Conservation (phyloP, 2,113 vertebrate species). For the Zootoca vivipara region DNA sequence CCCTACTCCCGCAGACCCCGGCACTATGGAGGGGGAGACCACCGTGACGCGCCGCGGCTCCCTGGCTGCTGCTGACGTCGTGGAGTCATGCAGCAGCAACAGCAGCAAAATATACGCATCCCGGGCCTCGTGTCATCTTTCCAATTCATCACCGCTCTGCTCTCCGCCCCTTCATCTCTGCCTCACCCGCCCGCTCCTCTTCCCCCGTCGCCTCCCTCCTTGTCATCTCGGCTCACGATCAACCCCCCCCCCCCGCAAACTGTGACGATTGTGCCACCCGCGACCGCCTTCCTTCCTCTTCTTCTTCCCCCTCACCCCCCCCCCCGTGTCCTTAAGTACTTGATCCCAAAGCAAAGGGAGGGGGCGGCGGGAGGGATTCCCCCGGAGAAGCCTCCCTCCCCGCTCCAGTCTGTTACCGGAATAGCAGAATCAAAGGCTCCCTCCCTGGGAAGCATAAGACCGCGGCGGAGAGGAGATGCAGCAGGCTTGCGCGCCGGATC, state of each 20-base stretch:
- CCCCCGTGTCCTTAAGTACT: not conserved
- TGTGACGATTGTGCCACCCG: not conserved
- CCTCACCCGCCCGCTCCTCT: not conserved
- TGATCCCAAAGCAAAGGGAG: not conserved
- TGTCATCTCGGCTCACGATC: fast-evolving
- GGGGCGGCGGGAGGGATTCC: slow-evolving; percentile 65
- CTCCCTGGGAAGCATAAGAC: slow-evolving; percentile 26
- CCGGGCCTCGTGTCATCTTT: slow-evolving; percentile 31
- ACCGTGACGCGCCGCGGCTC: slow-evolving; percentile 5
- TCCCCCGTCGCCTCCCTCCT: not conserved
- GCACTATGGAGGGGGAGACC: slow-evolving; percentile 7
- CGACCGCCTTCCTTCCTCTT: fast-evolving
- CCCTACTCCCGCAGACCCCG: not conserved
- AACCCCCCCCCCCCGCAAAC: not conserved
- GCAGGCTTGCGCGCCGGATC: slow-evolving; percentile 45
- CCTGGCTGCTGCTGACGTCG: slow-evolving; percentile 23
- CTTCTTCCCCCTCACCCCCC: not conserved
- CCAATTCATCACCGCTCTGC: not conserved
- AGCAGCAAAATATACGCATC: not conserved
- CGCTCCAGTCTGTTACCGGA: slow-evolving; percentile 39
- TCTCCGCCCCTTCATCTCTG: slow-evolving; percentile 15
- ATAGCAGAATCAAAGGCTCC: slow-evolving; percentile 50
- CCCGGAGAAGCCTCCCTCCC: slow-evolving; percentile 35
- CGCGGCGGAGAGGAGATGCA: slow-evolving; percentile 33
- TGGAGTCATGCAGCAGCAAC: slow-evolving; percentile 37